These are phyloP conservation scores for Hyaena hyaena DNA, from an alignment of 2,113 vertebrate genomes.

Conservation along the genomic window DNA sequence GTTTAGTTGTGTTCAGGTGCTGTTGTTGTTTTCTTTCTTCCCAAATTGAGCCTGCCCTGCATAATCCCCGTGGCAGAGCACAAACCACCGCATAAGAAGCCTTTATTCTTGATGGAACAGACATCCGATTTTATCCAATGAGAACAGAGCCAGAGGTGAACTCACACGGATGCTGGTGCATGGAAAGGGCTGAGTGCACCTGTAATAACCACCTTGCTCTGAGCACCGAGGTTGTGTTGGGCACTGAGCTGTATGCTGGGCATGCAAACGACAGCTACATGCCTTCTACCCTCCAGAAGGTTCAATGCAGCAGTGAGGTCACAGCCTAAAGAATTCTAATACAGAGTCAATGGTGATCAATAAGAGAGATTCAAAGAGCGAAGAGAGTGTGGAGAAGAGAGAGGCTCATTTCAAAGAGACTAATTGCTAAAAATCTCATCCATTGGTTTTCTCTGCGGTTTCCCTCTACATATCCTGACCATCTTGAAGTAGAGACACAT, in stretches of 20 bases:
- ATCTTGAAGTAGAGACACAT: background rate
- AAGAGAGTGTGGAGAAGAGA: background rate
- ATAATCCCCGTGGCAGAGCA: background rate
- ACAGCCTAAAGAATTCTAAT: background rate
- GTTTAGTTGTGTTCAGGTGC: background rate
- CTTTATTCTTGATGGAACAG: background rate
- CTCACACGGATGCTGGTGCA: no score
- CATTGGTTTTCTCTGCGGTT: background rate
- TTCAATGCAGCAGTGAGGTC: rapidly evolving
- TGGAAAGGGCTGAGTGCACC: background rate
- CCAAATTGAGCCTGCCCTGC: background rate
- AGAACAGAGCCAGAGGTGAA: background rate
- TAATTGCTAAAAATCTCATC: background rate
- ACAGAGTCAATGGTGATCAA: background rate
- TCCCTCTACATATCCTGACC: background rate
- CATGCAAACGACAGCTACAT: rapidly evolving
- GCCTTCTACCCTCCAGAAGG: background rate
- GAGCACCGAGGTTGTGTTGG: background rate
- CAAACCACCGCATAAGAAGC: background rate
- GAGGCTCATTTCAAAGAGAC: background rate
- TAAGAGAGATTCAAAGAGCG: background rate
- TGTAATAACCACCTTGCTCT: background rate
- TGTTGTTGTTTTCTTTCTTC: background rate
- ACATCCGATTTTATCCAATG: rapidly evolving
- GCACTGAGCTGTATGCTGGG: no score